phyloP scores from a whole-genome alignment of 2,113 vertebrate genomes.

The Tiliqua scincoides region DNA sequence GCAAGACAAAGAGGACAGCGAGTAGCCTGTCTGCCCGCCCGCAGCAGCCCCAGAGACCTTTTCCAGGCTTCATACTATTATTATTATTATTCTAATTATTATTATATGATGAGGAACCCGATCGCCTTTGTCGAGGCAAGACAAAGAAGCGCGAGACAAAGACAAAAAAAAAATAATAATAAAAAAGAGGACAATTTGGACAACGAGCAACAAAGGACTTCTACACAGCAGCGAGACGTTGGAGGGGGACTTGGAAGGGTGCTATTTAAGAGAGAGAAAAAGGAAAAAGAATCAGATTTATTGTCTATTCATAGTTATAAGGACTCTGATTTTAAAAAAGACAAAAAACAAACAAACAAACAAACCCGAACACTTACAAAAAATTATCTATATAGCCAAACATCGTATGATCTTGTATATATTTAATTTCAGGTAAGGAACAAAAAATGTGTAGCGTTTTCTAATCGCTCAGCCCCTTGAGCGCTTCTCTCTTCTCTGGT shows the following conservation, averaged over 20 bases:
- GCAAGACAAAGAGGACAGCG: conserved; percentile 96
- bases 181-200: neutral
- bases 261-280: conserved; percentile 83
- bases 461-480: conserved; percentile 80
- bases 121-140: conserved; percentile 48
- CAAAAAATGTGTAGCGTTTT: conserved; percentile 79
- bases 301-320: conserved; percentile 90
- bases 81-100: conserved; percentile 15
- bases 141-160: conserved; percentile 12
- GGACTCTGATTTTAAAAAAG: conserved; percentile 72
- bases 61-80: conserved; percentile 11
- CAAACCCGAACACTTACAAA: conserved; percentile 74
- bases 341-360: too few species aligned
- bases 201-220: neutral
- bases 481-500: conserved; percentile 69
- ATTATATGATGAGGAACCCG: conserved; percentile 16
- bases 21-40: conserved; percentile 74
- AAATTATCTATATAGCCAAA: conserved; percentile 94
- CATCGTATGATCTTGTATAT: conserved; percentile 95
- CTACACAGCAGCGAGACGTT: conserved; percentile 7
- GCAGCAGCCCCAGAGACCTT: conserved; percentile 34
- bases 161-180: too few species aligned
- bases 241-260: conserved; percentile 77
- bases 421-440: conserved; percentile 94
- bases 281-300: conserved; percentile 74